Conservation (phyloP, 2,888 invertebrate species). For the Apodemia duryi region DNA sequence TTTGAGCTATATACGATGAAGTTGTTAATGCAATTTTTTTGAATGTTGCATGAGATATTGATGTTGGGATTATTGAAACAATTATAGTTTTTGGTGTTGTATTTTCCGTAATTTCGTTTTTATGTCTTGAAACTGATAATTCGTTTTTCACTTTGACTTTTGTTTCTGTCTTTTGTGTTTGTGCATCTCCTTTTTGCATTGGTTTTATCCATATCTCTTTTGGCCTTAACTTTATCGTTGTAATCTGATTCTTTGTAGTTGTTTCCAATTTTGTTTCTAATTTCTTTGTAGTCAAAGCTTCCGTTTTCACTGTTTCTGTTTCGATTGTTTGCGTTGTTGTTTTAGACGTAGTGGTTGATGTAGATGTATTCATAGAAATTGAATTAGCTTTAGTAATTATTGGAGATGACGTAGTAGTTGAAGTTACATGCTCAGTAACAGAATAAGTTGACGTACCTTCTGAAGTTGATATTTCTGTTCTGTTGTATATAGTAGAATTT, state of each 20-base stretch:
- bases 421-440: slow-evolving; percentile 30
- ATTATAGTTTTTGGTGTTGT: slow-evolving; percentile 71
- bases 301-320: slow-evolving; percentile 31
- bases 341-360: slow-evolving; percentile 20
- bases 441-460: slow-evolving; percentile 34
- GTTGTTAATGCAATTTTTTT: slow-evolving; percentile 67
- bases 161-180: slow-evolving; percentile 45
- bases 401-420: slow-evolving; percentile 20
- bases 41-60: slow-evolving; percentile 64
- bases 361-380: slow-evolving; percentile 23
- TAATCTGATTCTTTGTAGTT: slow-evolving; percentile 45
- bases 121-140: slow-evolving; percentile 35
- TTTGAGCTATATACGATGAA: slow-evolving; percentile 44
- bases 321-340: slow-evolving; percentile 28
- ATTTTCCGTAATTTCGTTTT: slow-evolving; percentile 47
- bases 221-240: slow-evolving; percentile 63
- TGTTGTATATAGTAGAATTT: slow-evolving; percentile 38
- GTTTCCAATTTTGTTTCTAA: slow-evolving; percentile 50
- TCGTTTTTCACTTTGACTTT: slow-evolving; percentile 48
- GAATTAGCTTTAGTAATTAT: too few relatives aligned
- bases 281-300: slow-evolving; percentile 45
- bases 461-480: slow-evolving; percentile 37
- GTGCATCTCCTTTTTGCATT: slow-evolving; percentile 67
- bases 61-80: slow-evolving; percentile 72
- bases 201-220: slow-evolving; percentile 75